Evolutionary conservation across 2,888 invertebrate genomes (phyloP).

Genomic region (Spialia ferax): DNA sequence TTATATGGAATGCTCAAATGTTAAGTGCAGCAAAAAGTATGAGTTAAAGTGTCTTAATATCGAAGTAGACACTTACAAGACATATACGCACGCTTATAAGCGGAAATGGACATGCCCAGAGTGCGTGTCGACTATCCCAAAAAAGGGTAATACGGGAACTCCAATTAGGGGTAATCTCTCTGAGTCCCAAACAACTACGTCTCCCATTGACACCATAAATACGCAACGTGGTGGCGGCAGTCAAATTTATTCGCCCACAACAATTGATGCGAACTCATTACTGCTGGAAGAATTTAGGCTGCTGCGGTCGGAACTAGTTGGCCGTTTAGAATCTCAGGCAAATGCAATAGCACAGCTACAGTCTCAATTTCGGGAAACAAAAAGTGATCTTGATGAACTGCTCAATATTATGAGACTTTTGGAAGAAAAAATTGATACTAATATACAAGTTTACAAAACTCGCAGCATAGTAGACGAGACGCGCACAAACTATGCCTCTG

Average conservation of each 20-base stretch:
- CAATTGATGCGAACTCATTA: not conserved
- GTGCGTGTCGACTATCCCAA: slow-evolving; percentile 23
- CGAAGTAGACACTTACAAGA: slow-evolving; percentile 15
- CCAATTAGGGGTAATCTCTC: slow-evolving; percentile 8
- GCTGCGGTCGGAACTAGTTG: not conserved
- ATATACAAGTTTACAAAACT: no score
- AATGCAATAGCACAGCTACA: not conserved
- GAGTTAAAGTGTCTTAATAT: slow-evolving; percentile 35
- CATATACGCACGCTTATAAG: slow-evolving; percentile 15
- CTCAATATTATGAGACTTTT: not conserved
- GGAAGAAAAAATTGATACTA: not conserved
- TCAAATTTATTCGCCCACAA: not conserved
- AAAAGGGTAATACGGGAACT: slow-evolving; percentile 11
- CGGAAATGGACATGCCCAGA: slow-evolving; percentile 25
- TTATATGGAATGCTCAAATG: slow-evolving; percentile 27
- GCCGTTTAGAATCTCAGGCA: not conserved
- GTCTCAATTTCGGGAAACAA: not conserved
- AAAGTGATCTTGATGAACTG: not conserved
- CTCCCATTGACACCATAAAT: not conserved
- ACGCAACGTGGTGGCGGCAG: not conserved
- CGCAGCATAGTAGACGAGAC: no score
- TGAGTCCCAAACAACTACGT: not conserved
- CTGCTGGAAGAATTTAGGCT: not conserved
- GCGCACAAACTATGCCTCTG: no score
- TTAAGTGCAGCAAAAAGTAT: slow-evolving; percentile 14